These are phyloP conservation scores for Rapana venosa DNA, from an alignment of 2,888 invertebrate species.

Conservation along the genomic window DNA sequence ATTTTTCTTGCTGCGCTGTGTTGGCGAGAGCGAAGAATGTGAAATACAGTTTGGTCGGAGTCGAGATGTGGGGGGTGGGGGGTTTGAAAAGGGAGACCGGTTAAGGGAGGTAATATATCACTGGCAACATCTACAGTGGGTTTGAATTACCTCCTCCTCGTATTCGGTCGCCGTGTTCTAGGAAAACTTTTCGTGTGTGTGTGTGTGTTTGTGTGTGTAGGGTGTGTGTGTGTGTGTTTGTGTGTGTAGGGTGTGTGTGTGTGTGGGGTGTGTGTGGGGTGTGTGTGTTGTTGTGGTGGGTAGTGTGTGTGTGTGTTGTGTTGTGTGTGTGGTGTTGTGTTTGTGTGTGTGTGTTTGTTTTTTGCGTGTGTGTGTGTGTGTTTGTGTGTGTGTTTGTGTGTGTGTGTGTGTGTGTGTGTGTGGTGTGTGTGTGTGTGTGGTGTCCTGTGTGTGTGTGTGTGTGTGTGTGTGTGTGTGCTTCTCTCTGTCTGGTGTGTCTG, in stretches of 20 bases:
- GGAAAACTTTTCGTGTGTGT: neutral
- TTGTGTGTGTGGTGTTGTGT: too few species aligned
- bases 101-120: slow-evolving; percentile 18
- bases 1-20: neutral
- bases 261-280: too few species aligned
- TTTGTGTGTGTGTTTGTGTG: slow-evolving; percentile 17
- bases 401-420: neutral
- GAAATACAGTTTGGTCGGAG: neutral
- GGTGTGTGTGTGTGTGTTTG: neutral
- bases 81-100: neutral
- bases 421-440: too few species aligned
- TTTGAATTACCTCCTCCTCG: slow-evolving; percentile 24
- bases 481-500: neutral
- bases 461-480: too few species aligned
- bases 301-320: neutral
- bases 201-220: neutral
- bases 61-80: neutral
- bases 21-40: neutral
- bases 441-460: too few species aligned
- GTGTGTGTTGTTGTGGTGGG: neutral
- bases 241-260: neutral
- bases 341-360: neutral
- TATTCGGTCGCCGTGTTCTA: neutral
- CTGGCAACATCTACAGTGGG: neutral
- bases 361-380: neutral